Base-by-base conservation (phyloP, 2,888 invertebrate genomes). In the Neoitamus cyanurus region DNA sequence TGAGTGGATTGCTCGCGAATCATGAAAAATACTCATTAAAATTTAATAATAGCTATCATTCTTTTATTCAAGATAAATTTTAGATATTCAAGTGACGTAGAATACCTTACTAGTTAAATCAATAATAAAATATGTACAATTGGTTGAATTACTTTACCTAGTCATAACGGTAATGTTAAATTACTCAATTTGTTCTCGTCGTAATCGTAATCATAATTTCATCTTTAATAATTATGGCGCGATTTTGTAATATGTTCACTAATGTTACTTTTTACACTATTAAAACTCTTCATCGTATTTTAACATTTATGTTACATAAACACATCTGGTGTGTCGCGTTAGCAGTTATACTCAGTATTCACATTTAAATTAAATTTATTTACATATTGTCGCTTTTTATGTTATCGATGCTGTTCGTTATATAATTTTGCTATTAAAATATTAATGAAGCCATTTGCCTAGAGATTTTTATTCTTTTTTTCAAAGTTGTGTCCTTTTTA, bases 51-150 rank as follows among this genome's bases (percentile, higher is more conserved):
- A 77, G 77, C 77, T 77, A 46, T 77, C 77, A 77, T 77, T 77
- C 42, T 77, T 77, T 77, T 77, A 77, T 77, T 77, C 42, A 37
- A 77, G 77, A 77, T 77, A 77, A 77, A 46, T 77, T 77, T 77
- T 77, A 77, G 77, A 77, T 77, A 77, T 77, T 77, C 77, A 77
- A 77, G 77, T 77, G 77, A 77, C 77, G 77, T 77, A 77, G 77
- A 77, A 77, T 77, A 77, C 77, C 77, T 77, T 77, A 77, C 46
- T 77, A 77, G 77, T 77, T 77, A 77, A 77, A 77, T 77, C 42
- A 77, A 77, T 77, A 77, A 77, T 77, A 77, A 77, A 77, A 77
- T 77, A 77, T 77, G 15, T 77, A 77, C 77, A 77, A 77, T 77
- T 77, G 77, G 28, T 77, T 77, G 77, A 77, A 77, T 77, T 77